phyloP scores from a whole-genome alignment of 2,888 invertebrate species.

The Dynastes maya region DNA sequence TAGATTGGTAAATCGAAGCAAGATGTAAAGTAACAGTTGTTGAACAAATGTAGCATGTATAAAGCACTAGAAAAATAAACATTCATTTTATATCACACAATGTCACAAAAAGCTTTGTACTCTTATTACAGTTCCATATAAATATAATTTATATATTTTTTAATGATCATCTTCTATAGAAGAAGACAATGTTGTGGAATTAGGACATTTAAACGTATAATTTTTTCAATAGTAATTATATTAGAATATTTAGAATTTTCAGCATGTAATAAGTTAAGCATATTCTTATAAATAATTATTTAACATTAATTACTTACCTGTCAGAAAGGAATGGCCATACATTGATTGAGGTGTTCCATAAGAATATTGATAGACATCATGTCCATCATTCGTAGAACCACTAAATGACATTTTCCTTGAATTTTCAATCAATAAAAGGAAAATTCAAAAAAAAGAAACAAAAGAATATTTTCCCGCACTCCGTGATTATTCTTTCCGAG shows the following conservation, averaged over 20 bases:
- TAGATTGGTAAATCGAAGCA: constrained; percentile 20
- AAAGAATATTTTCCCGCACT: background rate
- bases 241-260: constrained; percentile 16
- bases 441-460: background rate
- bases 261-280: constrained; percentile 25
- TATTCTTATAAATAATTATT: background rate
- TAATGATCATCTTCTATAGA: background rate
- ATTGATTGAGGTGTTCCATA: constrained; percentile 62
- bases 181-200: background rate
- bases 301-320: constrained; percentile 58
- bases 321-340: constrained; percentile 62
- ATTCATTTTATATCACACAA: constrained; percentile 48
- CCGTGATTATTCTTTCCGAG: background rate
- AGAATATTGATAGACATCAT: constrained; percentile 65
- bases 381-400: constrained; percentile 63
- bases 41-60: constrained; percentile 50
- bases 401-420: constrained; percentile 62
- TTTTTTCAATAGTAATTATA: background rate
- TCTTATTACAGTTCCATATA: constrained; percentile 32
- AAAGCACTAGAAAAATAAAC: constrained; percentile 49
- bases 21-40: constrained; percentile 47
- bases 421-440: background rate
- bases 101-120: constrained; percentile 42
- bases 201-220: background rate
- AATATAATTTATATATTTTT: constrained; percentile 22